Base-by-base conservation (phyloP, 1,140 invertebrate species). In the Lethocerus indicus region DNA sequence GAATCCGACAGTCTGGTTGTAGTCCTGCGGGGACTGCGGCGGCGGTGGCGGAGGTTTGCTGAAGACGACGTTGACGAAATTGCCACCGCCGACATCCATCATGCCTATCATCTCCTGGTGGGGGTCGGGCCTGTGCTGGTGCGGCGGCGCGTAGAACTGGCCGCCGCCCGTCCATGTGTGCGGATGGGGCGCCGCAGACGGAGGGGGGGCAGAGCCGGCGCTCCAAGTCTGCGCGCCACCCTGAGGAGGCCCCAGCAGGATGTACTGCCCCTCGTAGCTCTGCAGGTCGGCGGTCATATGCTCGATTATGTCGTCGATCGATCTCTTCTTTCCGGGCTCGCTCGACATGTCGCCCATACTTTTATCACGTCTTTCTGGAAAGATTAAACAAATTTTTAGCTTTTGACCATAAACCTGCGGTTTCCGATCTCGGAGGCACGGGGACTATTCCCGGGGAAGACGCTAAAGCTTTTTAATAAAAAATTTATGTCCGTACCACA, bases 301-400 rank as follows among this genome's bases (percentile, higher is more conserved):
- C 51, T 73, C 69, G 23, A 77, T 75, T 46, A 76, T 74, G 59
- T 76, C 71, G 57, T 77, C 73, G 53, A 76, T 63, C 14, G 71
- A 63, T 41, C 60, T 59, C 50, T 65, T 68, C 51, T 58, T 60
- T 21, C 42, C 32, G 18, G 50, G 20, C 41, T 44, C 41, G 36
- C 25, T 44, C 27, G 3, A 1, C 5, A 47, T 2, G n/a, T 14
- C 20, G 4, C 20, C 14, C 29, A 47, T 25, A n/a, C n/a, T n/a
- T n/a, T n/a, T n/a, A n/a, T n/a, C n/a, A n/a, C n/a, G n/a, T n/a
- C n/a, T n/a, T n/a, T n/a, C n/a, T n/a, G n/a, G n/a, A n/a, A n/a
- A n/a, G n/a, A n/a, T n/a, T n/a, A n/a, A n/a, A n/a, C n/a, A n/a
- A n/a, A n/a, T n/a, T n/a, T n/a, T n/a, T n/a, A n/a, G n/a, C n/a